Evolutionary conservation across 2,113 vertebrate species (phyloP).

Genomic region (Symphodus melops): DNA sequence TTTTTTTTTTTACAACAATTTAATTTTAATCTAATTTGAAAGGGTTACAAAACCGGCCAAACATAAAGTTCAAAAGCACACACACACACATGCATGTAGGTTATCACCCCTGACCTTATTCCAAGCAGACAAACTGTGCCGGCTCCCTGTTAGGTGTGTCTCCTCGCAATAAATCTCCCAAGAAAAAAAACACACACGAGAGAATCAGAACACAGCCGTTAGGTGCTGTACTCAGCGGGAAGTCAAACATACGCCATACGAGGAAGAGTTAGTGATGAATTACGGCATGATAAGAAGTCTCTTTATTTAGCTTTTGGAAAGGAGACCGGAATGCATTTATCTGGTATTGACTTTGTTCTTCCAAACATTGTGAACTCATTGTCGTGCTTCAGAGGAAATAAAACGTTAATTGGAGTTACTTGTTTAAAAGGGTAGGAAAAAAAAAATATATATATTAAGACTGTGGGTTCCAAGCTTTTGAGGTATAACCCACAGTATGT

Average conservation of each 20-base stretch:
- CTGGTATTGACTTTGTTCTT: slow-evolving; percentile 54
- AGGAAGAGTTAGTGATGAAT: slow-evolving; percentile 57
- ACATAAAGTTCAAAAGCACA: slow-evolving; percentile 27
- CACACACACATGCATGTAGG: not conserved
- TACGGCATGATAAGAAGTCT: slow-evolving; percentile 45
- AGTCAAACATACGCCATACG: slow-evolving; percentile 64
- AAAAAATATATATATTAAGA: no score
- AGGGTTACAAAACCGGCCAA: not conserved
- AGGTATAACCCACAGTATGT: no score
- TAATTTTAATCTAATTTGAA: not conserved
- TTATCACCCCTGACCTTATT: slow-evolving; percentile 60
- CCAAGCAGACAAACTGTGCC: slow-evolving; percentile 65
- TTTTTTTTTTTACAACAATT: no score
- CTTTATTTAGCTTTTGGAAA: slow-evolving; percentile 63
- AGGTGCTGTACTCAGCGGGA: slow-evolving; percentile 40
- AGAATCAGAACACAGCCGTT: slow-evolving; percentile 49
- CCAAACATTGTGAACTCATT: slow-evolving; percentile 4
- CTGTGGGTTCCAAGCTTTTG: no score
- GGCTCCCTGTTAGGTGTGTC: slow-evolving; percentile 66
- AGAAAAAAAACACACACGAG: slow-evolving; percentile 49
- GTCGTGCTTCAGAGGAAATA: slow-evolving; percentile 4
- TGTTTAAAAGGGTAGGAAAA: no score
- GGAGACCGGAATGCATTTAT: slow-evolving; percentile 51
- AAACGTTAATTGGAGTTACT: slow-evolving; percentile 1
- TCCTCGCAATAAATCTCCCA: slow-evolving; percentile 58